Percentiles rank a stretch among this genome's conserved stretches.
Conservation (phyloP, 1,140 invertebrate species). For the Procambarus clarkii region DNA sequence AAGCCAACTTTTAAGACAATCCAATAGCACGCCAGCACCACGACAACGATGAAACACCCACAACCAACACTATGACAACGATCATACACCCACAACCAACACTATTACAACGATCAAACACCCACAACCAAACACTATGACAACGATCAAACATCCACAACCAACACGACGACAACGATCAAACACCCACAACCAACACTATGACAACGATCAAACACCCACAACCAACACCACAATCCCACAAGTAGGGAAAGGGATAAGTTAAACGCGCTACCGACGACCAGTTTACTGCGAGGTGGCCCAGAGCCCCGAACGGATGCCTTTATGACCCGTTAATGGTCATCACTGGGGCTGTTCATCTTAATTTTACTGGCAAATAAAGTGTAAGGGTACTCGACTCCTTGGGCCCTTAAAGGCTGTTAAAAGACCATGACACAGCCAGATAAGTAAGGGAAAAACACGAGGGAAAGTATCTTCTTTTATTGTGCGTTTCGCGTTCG, state of each 20-base stretch:
- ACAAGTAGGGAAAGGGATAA: conserved; percentile 21
- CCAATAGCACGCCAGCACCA: no score
- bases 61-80: no score
- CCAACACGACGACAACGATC: no score
- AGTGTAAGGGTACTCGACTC: conserved; percentile 62
- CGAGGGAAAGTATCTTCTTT: neutral
- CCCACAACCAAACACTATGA: no score
- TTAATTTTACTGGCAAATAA: conserved; percentile 70
- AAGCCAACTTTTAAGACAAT: no score
- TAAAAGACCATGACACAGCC: conserved; percentile 24
- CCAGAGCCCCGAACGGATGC: conserved; percentile 47
- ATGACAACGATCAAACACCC: no score
- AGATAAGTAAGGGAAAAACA: conserved; percentile 37
- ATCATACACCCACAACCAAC: no score
- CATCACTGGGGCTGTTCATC: conserved; percentile 64
- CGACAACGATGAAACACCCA: no score
- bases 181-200: no score
- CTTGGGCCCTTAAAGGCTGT: conserved; percentile 17
- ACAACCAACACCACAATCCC: neutral
- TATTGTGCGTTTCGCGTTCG: neutral
- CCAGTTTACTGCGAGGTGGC: conserved; percentile 40
- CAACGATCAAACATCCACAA: no score
- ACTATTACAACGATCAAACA: no score
- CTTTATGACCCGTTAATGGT: conserved; percentile 65
- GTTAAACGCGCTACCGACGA: conserved; percentile 10